Percentiles rank a stretch among this genome's conserved stretches.
These are phyloP conservation scores for Spicauda simplicius DNA, from an alignment of 2,888 invertebrate species.

Conservation along the genomic window DNA sequence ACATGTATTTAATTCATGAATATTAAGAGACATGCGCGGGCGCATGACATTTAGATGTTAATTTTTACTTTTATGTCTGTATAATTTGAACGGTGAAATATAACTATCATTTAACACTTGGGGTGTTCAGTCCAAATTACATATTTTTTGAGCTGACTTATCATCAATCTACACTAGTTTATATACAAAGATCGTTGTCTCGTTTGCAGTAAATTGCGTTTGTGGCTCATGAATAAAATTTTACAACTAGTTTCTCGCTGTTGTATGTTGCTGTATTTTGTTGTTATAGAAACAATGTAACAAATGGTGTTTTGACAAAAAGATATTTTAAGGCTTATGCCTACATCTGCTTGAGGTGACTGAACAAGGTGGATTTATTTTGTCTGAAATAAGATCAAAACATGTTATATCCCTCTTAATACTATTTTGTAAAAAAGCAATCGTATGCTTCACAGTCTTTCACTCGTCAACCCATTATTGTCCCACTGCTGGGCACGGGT, in stretches of 20 bases:
- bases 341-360: too few relatives aligned
- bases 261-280: neutral
- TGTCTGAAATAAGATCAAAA: too few relatives aligned
- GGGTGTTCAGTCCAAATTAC: slow-evolving; percentile 17
- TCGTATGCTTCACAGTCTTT: too few relatives aligned
- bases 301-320: neutral
- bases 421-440: too few relatives aligned
- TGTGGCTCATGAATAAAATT: slow-evolving; percentile 1
- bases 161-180: slow-evolving; percentile 20
- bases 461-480: too few relatives aligned
- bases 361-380: too few relatives aligned
- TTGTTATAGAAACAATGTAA: neutral
- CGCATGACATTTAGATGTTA: slow-evolving; percentile 25
- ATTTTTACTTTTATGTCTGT: slow-evolving; percentile 20
- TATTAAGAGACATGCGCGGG: slow-evolving; percentile 5
- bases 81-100: slow-evolving; percentile 19
- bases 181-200: slow-evolving; percentile 17
- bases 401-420: too few relatives aligned
- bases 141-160: slow-evolving; percentile 12
- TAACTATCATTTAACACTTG: slow-evolving; percentile 25
- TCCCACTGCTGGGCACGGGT: too few relatives aligned
- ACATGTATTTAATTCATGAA: slow-evolving; percentile 18
- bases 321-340: neutral
- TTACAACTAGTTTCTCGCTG: neutral
- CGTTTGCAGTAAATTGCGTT: slow-evolving; percentile 3